Evolutionary conservation across 2,797 vertebrate species (phyloP).

Genomic region (Lophius americanus): DNA sequence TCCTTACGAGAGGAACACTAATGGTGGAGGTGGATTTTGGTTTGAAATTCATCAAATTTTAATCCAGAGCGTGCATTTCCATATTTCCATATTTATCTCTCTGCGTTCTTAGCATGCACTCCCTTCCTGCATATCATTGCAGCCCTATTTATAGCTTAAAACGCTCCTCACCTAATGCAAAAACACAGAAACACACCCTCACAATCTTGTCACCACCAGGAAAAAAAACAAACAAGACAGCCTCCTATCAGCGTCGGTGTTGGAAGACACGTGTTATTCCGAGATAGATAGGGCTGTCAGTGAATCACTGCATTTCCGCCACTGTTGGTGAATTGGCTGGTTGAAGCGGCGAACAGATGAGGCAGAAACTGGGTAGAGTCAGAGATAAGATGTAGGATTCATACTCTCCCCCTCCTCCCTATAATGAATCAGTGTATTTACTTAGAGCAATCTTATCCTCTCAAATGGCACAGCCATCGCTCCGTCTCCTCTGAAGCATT

Average conservation of each 20-base stretch:
- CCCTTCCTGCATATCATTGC: constrained; percentile 64
- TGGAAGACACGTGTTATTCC: constrained; percentile 57
- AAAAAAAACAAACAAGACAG: constrained; percentile 17
- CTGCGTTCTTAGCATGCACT: constrained; percentile 64
- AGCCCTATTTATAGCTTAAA: constrained; percentile 73
- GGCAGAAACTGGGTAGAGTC: constrained; percentile 33
- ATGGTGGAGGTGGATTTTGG: constrained; percentile 72
- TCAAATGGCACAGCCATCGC: constrained; percentile 64
- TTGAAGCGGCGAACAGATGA: constrained; percentile 61
- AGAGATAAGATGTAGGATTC: constrained; percentile 68
- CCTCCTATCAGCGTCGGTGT: constrained; percentile 42
- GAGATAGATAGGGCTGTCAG: constrained; percentile 60
- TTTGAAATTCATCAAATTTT: constrained; percentile 81
- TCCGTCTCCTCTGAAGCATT: constrained; percentile 46
- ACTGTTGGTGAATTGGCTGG: constrained; percentile 61
- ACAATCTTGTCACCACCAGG: constrained; percentile 29
- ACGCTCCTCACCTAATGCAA: constrained; percentile 36
- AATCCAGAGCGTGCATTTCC: constrained; percentile 76
- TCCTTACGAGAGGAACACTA: constrained; percentile 56
- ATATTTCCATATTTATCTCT: constrained; percentile 82
- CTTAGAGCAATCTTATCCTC: constrained; percentile 69
- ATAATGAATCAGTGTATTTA: constrained; percentile 81
- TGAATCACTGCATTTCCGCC: constrained; percentile 62
- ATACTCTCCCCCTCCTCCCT: constrained; percentile 49
- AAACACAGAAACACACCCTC: constrained; percentile 35